Evolutionary conservation across 2,113 vertebrate genomes (phyloP), one percentile per base, ranked within the genome.

Genomic region (Catharus fuscescens): DNA sequence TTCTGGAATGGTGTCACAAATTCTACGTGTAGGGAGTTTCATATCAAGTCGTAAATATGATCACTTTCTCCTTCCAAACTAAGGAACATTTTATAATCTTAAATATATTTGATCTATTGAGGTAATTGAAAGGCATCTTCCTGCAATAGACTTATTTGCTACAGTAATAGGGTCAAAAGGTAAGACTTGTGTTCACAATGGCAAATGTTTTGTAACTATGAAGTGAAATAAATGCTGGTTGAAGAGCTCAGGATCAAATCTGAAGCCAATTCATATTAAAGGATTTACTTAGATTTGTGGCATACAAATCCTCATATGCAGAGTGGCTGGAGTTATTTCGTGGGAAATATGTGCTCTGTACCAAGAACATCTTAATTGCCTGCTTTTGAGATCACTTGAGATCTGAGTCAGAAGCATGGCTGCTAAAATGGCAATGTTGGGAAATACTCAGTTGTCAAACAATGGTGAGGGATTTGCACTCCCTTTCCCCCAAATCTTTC

Each of bases 261-360:
- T 83, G 88, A 90, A 95, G 79, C 90, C 82, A 93, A 32, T 73
- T 94, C 69, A 93, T 92, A 95, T 83, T 79, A 94, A 91, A 53
- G 82, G 90, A 94, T 93, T 94, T 91, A 38, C 57, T 93, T 91
- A 94, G 83, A 92, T 94, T 92, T 94, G 84, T 71, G 53, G 78
- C 81, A 85, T 60, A 74, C 78, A 94, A 93, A 94, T 90, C 78
- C 65, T 73, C 8, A 10, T 48, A 64, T 19, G 47, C 74, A 64
- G 53, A 85, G 32, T 8, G 3, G 17, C 44, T 96, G 74, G 70
- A 93, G 80, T 87, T 92, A 89, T 42, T 59, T 93, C 64, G 48
- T 47, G 38, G 61, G 61, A 79, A 93, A 82, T 32, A 72, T 20
- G 57, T 81, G 47, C 85, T 81, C 38, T 36, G 70, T 31, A 90